Conservation (phyloP, 2,113 vertebrate genomes). For the Hippocampus abdominalis region DNA sequence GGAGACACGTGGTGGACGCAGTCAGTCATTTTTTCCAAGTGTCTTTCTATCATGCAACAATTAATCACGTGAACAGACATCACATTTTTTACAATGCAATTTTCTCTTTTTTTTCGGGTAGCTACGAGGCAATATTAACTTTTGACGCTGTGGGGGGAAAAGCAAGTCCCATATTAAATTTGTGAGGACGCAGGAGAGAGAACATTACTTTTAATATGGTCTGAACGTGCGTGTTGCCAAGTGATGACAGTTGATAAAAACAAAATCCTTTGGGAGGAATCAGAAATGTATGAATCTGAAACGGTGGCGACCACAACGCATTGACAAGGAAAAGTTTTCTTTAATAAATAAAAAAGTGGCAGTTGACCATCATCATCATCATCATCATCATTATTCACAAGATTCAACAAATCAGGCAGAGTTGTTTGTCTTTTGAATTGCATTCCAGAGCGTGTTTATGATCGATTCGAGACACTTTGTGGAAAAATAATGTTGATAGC, state of each 20-base stretch:
- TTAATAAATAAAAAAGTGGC: conserved; percentile 1
- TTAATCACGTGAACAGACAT: neutral
- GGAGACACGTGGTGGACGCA: neutral
- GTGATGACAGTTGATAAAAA: conserved; percentile 37
- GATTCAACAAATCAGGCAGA: neutral
- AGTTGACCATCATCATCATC: neutral
- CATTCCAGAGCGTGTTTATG: conserved; percentile 10
- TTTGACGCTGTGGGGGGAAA: neutral
- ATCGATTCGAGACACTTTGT: neutral
- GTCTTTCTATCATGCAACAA: neutral
- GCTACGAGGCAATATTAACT: neutral
- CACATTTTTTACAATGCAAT: neutral
- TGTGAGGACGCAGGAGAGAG: neutral
- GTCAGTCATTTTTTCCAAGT: no score
- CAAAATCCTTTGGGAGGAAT: conserved; percentile 19
- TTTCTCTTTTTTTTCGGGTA: neutral
- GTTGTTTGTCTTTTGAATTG: neutral
- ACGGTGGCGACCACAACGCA: neutral
- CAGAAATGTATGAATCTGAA: conserved; percentile 20
- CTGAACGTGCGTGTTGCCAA: conserved; percentile 21
- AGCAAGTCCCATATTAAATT: neutral
- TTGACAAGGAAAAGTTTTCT: neutral
- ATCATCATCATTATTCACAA: neutral
- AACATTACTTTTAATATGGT: conserved; percentile 15
- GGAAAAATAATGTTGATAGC: neutral